Evolutionary conservation across 2,113 vertebrate species (phyloP).

Genomic region (Carlito syrichta): DNA sequence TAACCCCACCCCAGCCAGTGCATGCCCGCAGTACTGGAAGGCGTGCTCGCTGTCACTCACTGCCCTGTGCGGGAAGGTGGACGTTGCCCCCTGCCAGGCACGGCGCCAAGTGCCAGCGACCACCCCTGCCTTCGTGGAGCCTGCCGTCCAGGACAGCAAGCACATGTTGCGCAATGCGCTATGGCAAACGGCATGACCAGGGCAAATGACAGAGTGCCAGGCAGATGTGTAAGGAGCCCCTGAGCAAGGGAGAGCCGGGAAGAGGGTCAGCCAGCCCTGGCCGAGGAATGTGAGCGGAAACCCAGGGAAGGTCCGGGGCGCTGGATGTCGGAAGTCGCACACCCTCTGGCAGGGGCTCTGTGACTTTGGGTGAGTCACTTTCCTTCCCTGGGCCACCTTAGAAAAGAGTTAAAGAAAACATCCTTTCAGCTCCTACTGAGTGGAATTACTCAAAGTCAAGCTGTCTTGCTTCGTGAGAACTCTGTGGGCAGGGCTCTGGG

Average conservation of each 20-base stretch:
- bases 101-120: background rate
- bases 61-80: background rate
- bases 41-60: no score
- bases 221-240: background rate
- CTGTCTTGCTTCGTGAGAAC: background rate
- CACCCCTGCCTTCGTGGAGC: background rate
- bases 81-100: accelerated
- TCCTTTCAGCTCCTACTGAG: background rate
- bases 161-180: background rate
- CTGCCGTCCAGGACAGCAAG: background rate
- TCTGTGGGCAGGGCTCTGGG: background rate
- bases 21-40: background rate
- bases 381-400: background rate
- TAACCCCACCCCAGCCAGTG: accelerated
- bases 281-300: background rate
- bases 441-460: background rate
- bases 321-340: no score
- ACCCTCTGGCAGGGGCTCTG: background rate
- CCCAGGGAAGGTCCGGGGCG: background rate
- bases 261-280: background rate
- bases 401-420: background rate
- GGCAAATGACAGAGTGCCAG: accelerated
- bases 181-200: background rate
- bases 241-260: background rate
- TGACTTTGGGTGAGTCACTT: background rate